phyloP scores from a whole-genome alignment of 2,888 invertebrate genomes.

The Hypena proboscidalis region DNA sequence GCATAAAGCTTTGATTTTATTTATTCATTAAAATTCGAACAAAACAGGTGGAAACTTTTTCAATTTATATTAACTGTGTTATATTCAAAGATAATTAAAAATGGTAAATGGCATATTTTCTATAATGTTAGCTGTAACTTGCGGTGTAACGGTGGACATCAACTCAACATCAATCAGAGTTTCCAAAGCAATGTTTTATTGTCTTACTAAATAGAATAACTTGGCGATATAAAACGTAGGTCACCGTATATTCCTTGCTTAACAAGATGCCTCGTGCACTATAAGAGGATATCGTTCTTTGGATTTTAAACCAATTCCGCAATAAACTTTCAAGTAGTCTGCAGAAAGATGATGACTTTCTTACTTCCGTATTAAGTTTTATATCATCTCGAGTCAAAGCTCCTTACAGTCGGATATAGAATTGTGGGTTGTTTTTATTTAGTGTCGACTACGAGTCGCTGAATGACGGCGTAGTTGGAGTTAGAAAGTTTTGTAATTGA shows the following conservation, averaged over 20 bases:
- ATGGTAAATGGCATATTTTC: too few relatives aligned
- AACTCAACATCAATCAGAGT: too few relatives aligned
- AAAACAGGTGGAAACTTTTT: too few relatives aligned
- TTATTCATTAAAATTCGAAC: too few relatives aligned
- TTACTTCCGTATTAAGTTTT: not conserved
- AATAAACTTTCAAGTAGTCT: not conserved
- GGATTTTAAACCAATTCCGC: conserved; percentile 4
- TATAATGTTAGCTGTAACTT: too few relatives aligned
- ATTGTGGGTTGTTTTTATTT: not conserved
- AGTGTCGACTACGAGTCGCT: not conserved
- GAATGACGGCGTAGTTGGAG: not conserved
- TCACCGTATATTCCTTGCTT: not conserved
- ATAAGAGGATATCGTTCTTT: conserved; percentile 6
- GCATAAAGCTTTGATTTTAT: too few relatives aligned
- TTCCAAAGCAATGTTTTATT: conserved; percentile 11
- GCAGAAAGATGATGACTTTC: not conserved
- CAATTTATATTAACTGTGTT: too few relatives aligned
- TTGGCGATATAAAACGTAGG: conserved; percentile 7
- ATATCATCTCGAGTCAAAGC: not conserved
- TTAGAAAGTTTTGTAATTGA: conserved; percentile 2
- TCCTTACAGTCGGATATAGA: not conserved
- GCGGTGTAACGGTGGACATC: too few relatives aligned
- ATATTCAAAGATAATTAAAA: too few relatives aligned
- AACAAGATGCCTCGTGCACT: not conserved
- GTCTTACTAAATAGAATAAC: conserved; percentile 10